These are phyloP conservation scores for Ciconia boyciana DNA, from an alignment of 2,113 vertebrate genomes.

Conservation along the genomic window DNA sequence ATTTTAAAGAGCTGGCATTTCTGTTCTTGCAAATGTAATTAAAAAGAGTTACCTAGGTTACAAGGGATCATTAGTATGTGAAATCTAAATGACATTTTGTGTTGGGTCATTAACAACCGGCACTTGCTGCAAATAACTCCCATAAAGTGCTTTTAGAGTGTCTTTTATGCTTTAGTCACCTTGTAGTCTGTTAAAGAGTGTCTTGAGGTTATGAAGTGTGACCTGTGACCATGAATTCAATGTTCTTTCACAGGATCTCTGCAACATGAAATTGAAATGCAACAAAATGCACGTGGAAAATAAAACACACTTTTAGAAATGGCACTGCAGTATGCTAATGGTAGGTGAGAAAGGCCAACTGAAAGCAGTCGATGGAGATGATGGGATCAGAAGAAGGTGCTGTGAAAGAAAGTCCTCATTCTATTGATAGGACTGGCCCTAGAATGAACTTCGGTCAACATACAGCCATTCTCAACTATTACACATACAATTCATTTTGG, in stretches of 20 bases:
- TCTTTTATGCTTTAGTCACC: not conserved
- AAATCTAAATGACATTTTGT: not conserved
- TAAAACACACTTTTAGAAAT: not conserved
- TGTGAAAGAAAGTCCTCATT: not conserved
- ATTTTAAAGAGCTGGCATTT: not conserved
- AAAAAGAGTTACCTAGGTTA: not conserved
- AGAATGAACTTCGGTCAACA: not conserved
- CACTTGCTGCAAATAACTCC: not conserved
- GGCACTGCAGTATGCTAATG: not conserved
- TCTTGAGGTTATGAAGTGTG: not conserved
- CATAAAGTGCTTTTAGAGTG: not conserved
- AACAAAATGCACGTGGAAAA: not conserved
- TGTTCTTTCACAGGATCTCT: not conserved
- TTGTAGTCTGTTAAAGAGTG: not conserved
- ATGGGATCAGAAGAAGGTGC: not conserved
- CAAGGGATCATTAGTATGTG: not conserved
- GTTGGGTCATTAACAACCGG: not conserved
- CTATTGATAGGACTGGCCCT: not conserved
- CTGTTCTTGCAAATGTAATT: not conserved
- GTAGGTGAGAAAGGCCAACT: not conserved
- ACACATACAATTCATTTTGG: not conserved
- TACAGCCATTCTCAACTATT: not conserved
- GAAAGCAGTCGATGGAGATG: not conserved
- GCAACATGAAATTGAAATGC: not conserved
- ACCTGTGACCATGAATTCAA: not conserved